phyloP scores from a whole-genome alignment of 1,140 invertebrate species.

The Diabrotica virgifera region DNA sequence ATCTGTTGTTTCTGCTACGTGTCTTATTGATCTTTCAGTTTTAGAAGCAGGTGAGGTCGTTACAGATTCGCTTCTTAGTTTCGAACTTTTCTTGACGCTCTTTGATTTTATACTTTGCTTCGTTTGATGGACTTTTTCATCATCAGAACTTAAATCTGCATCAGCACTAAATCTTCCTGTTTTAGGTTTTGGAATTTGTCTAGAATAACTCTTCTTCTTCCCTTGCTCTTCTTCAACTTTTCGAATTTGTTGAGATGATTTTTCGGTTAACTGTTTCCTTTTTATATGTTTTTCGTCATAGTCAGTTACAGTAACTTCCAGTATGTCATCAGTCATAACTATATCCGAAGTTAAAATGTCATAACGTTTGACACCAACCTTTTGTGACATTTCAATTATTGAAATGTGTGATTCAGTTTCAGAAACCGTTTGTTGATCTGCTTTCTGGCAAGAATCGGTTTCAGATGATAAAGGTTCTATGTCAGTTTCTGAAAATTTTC shows the following conservation, averaged over 20 bases:
- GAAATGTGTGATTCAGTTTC: slow-evolving; percentile 15
- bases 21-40: no score
- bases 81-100: slow-evolving; percentile 9
- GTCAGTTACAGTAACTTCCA: slow-evolving; percentile 45
- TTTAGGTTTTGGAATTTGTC: slow-evolving; percentile 11
- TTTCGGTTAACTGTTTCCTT: not conserved
- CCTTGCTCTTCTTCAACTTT: slow-evolving; percentile 7
- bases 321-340: slow-evolving; percentile 48
- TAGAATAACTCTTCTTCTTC: slow-evolving; percentile 11
- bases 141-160: slow-evolving; percentile 44
- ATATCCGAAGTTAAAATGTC: slow-evolving; percentile 22
- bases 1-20: no score
- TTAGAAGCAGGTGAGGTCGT: no score
- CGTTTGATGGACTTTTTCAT: slow-evolving; percentile 31
- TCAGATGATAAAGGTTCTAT: slow-evolving; percentile 41
- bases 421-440: slow-evolving; percentile 12
- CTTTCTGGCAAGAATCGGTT: slow-evolving; percentile 37
- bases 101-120: slow-evolving; percentile 11
- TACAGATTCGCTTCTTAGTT: not conserved
- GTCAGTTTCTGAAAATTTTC: slow-evolving; percentile 39
- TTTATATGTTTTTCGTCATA: not conserved
- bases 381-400: slow-evolving; percentile 18
- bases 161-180: slow-evolving; percentile 32
- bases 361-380: slow-evolving; percentile 5
- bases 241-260: not conserved